Base-by-base conservation (phyloP, 2,113 vertebrate species). In the Carollia perspicillata region DNA sequence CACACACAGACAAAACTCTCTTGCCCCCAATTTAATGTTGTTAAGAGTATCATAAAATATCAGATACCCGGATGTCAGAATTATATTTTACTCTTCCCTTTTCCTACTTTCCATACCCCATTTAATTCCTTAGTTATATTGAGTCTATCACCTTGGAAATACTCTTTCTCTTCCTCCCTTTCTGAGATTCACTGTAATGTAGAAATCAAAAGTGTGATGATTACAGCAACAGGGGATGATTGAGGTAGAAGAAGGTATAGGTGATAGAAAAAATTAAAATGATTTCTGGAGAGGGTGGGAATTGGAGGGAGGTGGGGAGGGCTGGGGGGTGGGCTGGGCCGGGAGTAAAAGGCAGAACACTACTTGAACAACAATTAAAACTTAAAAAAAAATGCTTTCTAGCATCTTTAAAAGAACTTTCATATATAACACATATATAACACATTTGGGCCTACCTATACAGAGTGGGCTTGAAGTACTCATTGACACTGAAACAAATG, bases 321-420 rank as follows among this genome's bases (percentile, higher is more conserved):
- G n/a, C n/a, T n/a, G n/a, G n/a, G n/a, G n/a, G n/a, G n/a, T n/a
- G n/a, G n/a, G n/a, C n/a, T n/a, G n/a, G n/a, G n/a, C n/a, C n/a
- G n/a, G n/a, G n/a, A n/a, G n/a, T n/a, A n/a, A n/a, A n/a, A n/a
- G n/a, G n/a, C n/a, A n/a, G n/a, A n/a, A n/a, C n/a, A n/a, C n/a
- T n/a, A n/a, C n/a, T n/a, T n/a, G n/a, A n/a, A n/a, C n/a, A n/a
- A n/a, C n/a, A n/a, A n/a, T n/a, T n/a, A n/a, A n/a, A n/a, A n/a
- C n/a, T n/a, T n/a, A n/a, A n/a, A n/a, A n/a, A n/a, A n/a, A n/a
- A n/a, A n/a, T n/a, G n/a, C n/a, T n/a, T n/a, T n/a, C n/a, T n/a
- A n/a, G n/a, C n/a, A n/a, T n/a, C n/a, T n/a, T 95, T 92, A 94
- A 90, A 95, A 80, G 26, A 88, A 81, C 49, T 95, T 94, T 74